phyloP scores from a whole-genome alignment of 92 coral and sea anemone genomes.

The Chrysogorgia sp. region DNA sequence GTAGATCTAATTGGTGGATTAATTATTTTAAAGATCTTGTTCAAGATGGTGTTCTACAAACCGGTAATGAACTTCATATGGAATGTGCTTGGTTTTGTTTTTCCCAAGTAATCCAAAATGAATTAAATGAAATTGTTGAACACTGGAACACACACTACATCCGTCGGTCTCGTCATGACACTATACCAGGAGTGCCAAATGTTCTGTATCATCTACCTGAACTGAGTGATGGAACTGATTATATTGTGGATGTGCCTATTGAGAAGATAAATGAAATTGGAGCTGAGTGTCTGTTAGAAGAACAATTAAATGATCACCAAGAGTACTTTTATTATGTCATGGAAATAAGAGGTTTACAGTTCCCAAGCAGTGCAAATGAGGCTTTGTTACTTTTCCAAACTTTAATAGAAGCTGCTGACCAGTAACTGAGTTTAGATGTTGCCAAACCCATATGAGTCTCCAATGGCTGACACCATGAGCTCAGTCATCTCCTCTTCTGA shows the following conservation, averaged over 20 bases:
- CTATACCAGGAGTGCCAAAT: too few relatives aligned
- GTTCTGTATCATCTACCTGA: constrained; percentile 14
- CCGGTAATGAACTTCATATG: too few relatives aligned
- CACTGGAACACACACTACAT: too few relatives aligned
- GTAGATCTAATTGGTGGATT: too few relatives aligned
- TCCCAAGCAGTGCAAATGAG: constrained; percentile 5
- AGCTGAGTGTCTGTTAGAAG: background rate
- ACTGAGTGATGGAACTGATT: constrained; percentile 22
- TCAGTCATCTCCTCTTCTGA: constrained; percentile 10
- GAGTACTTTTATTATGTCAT: constrained; percentile 13
- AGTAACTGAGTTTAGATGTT: background rate
- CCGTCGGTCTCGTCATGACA: too few relatives aligned
- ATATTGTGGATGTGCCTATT: constrained; percentile 11
- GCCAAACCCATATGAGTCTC: constrained; percentile 27
- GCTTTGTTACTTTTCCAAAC: constrained; percentile 13
- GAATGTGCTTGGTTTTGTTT: too few relatives aligned
- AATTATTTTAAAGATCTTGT: too few relatives aligned
- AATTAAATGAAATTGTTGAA: too few relatives aligned
- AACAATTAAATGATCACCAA: constrained; percentile 18
- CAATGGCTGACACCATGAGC: constrained; percentile 23
- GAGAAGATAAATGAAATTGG: constrained; percentile 10
- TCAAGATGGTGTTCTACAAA: too few relatives aligned
- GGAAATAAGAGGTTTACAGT: constrained; percentile 3
- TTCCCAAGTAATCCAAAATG: too few relatives aligned
- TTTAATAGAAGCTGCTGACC: constrained; percentile 1